Conservation (phyloP, 2,113 vertebrate genomes). For the Lamprologus callipterus region DNA sequence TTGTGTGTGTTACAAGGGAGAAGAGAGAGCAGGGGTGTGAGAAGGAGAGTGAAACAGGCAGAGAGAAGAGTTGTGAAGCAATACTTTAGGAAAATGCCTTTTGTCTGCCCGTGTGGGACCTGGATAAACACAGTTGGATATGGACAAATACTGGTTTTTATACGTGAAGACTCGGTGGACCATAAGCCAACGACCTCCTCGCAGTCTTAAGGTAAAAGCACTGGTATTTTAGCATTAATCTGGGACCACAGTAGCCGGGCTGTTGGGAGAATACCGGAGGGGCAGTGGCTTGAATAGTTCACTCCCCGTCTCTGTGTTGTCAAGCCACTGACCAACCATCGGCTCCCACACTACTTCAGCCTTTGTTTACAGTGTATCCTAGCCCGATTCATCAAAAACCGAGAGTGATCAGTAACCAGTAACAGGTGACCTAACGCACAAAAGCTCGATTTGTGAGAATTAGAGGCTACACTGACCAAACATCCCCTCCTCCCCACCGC, state of each 20-base stretch:
- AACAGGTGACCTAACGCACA: slow-evolving; percentile 53
- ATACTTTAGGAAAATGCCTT: slow-evolving; percentile 27
- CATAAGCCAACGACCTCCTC: not conserved
- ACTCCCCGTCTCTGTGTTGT: slow-evolving; percentile 34
- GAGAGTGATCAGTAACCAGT: slow-evolving; percentile 1
- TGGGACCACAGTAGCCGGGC: not conserved
- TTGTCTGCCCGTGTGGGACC: not conserved
- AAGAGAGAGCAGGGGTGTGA: slow-evolving; percentile 17
- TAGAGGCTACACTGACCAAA: not conserved
- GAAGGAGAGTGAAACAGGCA: not conserved
- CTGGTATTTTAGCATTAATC: not conserved
- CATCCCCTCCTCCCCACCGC: not conserved
- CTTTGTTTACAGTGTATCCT: slow-evolving; percentile 60
- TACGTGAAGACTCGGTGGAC: not conserved
- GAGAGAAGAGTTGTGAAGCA: slow-evolving; percentile 28
- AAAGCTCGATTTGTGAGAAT: slow-evolving; percentile 9
- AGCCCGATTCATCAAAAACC: not conserved
- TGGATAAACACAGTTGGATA: not conserved
- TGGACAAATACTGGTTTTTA: not conserved
- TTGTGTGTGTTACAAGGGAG: slow-evolving; percentile 5
- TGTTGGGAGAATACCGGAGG: not conserved
- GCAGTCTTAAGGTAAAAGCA: slow-evolving; percentile 33
- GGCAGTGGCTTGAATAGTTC: slow-evolving; percentile 24
- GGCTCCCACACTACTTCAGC: slow-evolving; percentile 27
- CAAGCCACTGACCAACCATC: slow-evolving; percentile 25